Conservation (phyloP, 2,888 invertebrate genomes). For the Pogonocherus hispidulus region DNA sequence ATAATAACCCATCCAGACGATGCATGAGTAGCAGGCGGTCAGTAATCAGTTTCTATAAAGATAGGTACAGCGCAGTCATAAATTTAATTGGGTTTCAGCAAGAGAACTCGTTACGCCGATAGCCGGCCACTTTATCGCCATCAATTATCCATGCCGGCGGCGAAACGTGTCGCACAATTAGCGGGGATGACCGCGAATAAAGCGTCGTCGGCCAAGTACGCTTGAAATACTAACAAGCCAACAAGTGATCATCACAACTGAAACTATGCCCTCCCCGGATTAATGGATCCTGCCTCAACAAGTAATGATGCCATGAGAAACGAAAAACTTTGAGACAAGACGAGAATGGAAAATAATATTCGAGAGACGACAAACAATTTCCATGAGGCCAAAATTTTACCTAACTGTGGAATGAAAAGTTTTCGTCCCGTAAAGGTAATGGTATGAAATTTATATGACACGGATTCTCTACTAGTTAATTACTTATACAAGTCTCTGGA, state of each 20-base stretch:
- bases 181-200: slow-evolving; percentile 44
- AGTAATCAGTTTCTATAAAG: slow-evolving; percentile 53
- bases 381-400: too few species aligned
- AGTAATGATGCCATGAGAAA: slow-evolving; percentile 8
- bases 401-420: too few species aligned
- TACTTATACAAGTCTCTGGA: too few species aligned
- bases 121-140: slow-evolving; percentile 57
- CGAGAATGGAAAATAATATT: too few species aligned
- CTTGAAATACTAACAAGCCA: slow-evolving; percentile 46
- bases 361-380: too few species aligned
- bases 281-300: slow-evolving; percentile 30
- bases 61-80: slow-evolving; percentile 53
- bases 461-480: too few species aligned
- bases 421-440: too few species aligned
- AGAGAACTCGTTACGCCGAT: slow-evolving; percentile 54
- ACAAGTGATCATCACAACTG: slow-evolving; percentile 31
- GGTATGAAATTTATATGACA: too few species aligned
- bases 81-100: slow-evolving; percentile 56
- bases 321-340: too few species aligned
- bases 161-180: slow-evolving; percentile 55
- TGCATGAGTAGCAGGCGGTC: slow-evolving; percentile 47
- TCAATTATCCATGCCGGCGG: slow-evolving; percentile 55
- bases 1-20: slow-evolving; percentile 8
- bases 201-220: slow-evolving; percentile 45
- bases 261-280: slow-evolving; percentile 27